A percentile compares a stretch with the other conserved stretches of the same genome.
Conservation (phyloP, 2,797 vertebrate species). For the Phalloptychus januarius region DNA sequence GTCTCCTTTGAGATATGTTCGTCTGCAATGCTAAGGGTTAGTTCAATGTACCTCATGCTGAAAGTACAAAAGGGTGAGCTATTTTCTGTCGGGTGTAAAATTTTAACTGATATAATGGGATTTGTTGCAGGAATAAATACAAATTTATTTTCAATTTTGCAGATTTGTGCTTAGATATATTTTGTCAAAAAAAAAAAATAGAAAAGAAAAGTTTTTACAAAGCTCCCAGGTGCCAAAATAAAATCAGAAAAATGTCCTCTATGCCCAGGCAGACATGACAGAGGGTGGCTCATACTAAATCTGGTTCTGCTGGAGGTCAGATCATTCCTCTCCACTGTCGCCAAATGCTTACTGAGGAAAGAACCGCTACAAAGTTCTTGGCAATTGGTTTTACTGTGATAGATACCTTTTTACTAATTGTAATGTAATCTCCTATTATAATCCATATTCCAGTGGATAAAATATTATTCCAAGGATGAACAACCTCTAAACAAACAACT, state of each 20-base stretch:
- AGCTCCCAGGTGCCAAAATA: slow-evolving; percentile 1
- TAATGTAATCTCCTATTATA: background rate
- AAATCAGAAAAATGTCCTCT: background rate
- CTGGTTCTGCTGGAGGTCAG: background rate
- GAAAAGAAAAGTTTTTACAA: background rate
- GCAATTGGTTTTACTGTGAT: background rate
- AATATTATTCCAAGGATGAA: background rate
- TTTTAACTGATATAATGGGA: background rate
- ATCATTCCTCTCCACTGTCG: background rate
- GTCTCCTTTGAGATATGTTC: slow-evolving; percentile 8
- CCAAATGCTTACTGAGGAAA: background rate
- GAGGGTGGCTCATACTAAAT: background rate
- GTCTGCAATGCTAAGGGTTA: background rate
- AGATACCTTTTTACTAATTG: background rate
- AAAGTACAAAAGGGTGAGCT: background rate
- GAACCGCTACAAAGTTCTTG: background rate
- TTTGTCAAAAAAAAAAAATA: background rate
- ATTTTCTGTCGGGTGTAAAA: background rate
- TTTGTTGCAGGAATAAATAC: background rate
- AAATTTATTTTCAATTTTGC: background rate
- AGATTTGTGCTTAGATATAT: background rate
- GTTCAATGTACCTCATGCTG: background rate
- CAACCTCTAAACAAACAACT: background rate
- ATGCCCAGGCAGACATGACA: background rate
- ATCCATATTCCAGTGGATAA: background rate